phyloP scores from a whole-genome alignment of 2,888 invertebrate genomes.

The Thysanoteuthis rhombus region DNA sequence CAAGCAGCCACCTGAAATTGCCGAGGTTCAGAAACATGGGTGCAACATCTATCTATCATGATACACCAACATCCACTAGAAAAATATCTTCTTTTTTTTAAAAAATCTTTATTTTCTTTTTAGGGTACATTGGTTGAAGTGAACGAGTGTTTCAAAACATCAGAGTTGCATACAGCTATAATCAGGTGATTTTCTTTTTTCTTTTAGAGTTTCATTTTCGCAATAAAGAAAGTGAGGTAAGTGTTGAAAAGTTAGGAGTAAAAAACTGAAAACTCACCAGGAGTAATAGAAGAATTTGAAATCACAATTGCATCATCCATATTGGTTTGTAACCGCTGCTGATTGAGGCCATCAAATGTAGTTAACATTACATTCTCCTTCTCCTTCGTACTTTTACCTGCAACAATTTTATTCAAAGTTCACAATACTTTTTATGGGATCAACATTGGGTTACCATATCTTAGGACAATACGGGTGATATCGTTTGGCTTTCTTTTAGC shows the following conservation, averaged over 20 bases:
- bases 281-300: slow-evolving; percentile 62
- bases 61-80: background rate
- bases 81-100: background rate
- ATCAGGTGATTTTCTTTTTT: background rate
- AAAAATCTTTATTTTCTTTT: background rate
- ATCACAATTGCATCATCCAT: slow-evolving; percentile 64
- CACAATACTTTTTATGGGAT: slow-evolving; percentile 12
- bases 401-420: slow-evolving; percentile 15
- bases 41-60: background rate
- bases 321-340: slow-evolving; percentile 42
- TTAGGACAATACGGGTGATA: background rate
- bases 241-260: slow-evolving; percentile 14
- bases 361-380: slow-evolving; percentile 43
- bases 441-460: slow-evolving; percentile 12
- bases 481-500: background rate
- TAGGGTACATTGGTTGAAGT: slow-evolving; percentile 14
- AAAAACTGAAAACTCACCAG: slow-evolving; percentile 49
- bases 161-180: background rate
- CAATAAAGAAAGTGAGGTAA: slow-evolving; percentile 12
- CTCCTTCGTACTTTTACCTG: slow-evolving; percentile 45
- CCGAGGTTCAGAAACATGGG: too few species aligned
- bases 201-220: background rate
- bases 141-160: background rate
- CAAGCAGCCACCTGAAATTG: background rate
- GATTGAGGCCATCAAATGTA: slow-evolving; percentile 40